Evolutionary conservation across 2,113 vertebrate genomes (phyloP).

Genomic region (Tetrax tetrax): DNA sequence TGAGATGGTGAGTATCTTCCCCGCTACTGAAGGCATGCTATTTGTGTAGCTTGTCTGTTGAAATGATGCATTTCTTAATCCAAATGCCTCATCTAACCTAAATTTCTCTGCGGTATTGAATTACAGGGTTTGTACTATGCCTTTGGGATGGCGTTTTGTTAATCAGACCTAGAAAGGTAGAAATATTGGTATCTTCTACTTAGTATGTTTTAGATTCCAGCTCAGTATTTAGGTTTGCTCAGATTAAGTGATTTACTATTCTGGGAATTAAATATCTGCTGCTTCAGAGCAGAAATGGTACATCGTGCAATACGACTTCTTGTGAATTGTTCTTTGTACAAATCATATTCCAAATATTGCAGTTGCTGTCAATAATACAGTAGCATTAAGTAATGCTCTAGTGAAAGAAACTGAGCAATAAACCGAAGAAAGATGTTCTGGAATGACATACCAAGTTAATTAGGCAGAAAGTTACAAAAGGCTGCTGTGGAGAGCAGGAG

Average conservation of each 20-base stretch:
- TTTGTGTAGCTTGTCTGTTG: not conserved
- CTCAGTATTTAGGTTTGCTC: constrained; percentile 16
- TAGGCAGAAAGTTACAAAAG: not conserved
- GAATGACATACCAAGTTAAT: not conserved
- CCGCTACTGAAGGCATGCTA: not conserved
- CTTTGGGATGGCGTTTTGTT: not conserved
- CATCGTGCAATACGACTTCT: not conserved
- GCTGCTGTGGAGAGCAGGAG: not conserved
- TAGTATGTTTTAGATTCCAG: not conserved
- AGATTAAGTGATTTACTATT: constrained; percentile 63
- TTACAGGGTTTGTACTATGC: not conserved
- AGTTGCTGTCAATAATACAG: constrained; percentile 29
- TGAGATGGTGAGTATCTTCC: constrained; percentile 87
- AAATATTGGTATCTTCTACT: constrained; percentile 13
- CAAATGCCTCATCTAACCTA: not conserved
- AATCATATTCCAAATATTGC: constrained; percentile 15
- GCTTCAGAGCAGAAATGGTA: not conserved
- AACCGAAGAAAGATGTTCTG: not conserved
- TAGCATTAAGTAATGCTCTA: not conserved
- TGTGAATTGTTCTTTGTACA: constrained; percentile 7
- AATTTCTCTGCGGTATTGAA: not conserved
- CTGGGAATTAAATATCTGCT: constrained; percentile 27
- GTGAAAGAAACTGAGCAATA: not conserved
- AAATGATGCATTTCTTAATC: not conserved
- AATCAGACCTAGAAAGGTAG: not conserved